Base-by-base conservation (phyloP, 2,113 vertebrate species). In the Catharus bicknelli region DNA sequence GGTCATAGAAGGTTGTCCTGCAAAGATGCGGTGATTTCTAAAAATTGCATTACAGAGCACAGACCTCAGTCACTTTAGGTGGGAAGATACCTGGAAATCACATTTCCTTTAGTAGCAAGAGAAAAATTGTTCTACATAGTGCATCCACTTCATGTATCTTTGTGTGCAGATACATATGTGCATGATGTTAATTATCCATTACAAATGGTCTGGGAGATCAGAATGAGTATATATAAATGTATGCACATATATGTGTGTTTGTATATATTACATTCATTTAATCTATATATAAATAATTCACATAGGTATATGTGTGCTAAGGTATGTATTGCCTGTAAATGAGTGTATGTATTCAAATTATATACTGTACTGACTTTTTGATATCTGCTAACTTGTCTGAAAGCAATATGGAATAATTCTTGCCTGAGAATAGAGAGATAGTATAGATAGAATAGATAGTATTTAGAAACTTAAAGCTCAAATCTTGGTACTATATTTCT, bases 211-310 rank as follows among this genome's bases (percentile, higher is more conserved):
- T 11, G 6, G 43, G 58, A 86, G 21, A 48, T 42, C n/a, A 67
- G 30, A 6, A 45, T 69, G 7, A 66, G 1, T 59, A 23, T 67
- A 26, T 50, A 13, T 14, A 58, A n/a, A 38, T 54, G 4, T 36
- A 38, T 34, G 21, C 10, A 11, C 1, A 8, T 14, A 14, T 30
- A 2, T 50, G 2, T 51, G 4, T 42, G 0, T 45, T 0, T 22
- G 1, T 16, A 1, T 32, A 2, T 14, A 14, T 16, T 23, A 13
- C 10, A 42, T 38, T 59, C 16, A 62, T 67, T 70, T 70, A 36
- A 67, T 45, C 57, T 51, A 3, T 19, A 10, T 26, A 47, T 32
- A 69, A 80, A 32, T 43, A 36, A 16, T 14, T 66, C 9, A 23
- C 10, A 26, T 34, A 48, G 7, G 1, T 47, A 21, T 17, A 4